Evolutionary conservation across 2,113 vertebrate species (phyloP), one percentile per base, ranked within the genome.

Genomic region (Mormoops blainvillei): DNA sequence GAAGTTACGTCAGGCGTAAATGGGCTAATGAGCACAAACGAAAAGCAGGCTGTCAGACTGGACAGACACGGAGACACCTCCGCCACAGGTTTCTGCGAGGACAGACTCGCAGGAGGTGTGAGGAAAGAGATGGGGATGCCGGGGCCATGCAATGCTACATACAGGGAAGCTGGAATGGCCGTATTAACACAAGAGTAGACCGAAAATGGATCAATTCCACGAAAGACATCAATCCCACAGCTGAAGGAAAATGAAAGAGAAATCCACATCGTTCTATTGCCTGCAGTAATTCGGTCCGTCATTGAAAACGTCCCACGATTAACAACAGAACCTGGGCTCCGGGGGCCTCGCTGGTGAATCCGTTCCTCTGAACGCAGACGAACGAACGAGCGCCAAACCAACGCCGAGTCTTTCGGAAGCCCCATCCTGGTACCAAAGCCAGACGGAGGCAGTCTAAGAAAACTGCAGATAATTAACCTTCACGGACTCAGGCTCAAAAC

Each of bases 101-200:
- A n/a, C n/a, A n/a, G n/a, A n/a, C n/a, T n/a, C n/a, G n/a, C n/a
- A n/a, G n/a, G n/a, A n/a, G n/a, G n/a, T n/a, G n/a, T n/a, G n/a
- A n/a, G 74, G 0, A 18, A 56, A 38, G 36, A 4, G 28, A 54
- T 0, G 22, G 3, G 15, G 26, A 28, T 7, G 43, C 50, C 54
- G 15, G 5, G 3, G 33, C 14, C 33, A 3, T 0, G 26, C 18
- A 41, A 63, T 1, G 7, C 28, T 9, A 1, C 14, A 4, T 12
- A 1, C 2, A 0, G 28, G 52, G 36, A n/a, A 12, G 41, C 68
- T 5, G n/a, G 45, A 7, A 1, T 3, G 33, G 41, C 48, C 11
- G 3, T 0, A 0, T 3, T 4, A 7, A 20, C 1, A 33, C 1
- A 26, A 15, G 28, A 28, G 33, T 0, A 5, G 65, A 61, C 13